Evolutionary conservation across 2,797 vertebrate species (phyloP).

Genomic region (Epinephelus awoara): DNA sequence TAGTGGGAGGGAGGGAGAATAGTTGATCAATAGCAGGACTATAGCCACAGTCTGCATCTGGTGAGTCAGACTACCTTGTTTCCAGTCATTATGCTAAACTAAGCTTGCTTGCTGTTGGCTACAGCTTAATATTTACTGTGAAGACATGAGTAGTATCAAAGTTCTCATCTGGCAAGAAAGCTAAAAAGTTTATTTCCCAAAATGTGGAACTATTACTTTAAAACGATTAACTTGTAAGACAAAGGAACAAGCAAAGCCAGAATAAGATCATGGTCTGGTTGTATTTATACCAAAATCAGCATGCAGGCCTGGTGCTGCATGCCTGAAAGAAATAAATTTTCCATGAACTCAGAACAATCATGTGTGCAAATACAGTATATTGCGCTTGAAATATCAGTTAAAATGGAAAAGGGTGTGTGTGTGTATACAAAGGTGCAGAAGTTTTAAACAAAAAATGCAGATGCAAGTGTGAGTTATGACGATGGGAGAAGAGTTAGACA

Average conservation of each 20-base stretch:
- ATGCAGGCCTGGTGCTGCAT: neutral
- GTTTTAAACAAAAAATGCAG: neutral
- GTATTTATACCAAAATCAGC: neutral
- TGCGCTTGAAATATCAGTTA: slow-evolving; percentile 6
- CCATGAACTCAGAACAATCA: neutral
- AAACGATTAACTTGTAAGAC: neutral
- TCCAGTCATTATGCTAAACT: neutral
- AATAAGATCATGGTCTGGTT: neutral
- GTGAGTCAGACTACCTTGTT: neutral
- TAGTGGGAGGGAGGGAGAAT: too few species aligned
- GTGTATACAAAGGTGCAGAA: neutral
- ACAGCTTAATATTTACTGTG: neutral
- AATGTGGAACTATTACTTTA: neutral
- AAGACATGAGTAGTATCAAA: neutral
- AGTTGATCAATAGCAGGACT: too few species aligned
- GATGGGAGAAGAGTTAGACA: neutral
- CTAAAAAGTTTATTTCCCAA: too few species aligned
- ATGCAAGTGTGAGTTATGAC: neutral
- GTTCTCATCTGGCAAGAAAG: neutral
- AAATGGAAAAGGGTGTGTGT: neutral
- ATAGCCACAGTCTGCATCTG: too few species aligned
- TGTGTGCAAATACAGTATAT: neutral
- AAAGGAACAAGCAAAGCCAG: neutral
- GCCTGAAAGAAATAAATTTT: neutral
- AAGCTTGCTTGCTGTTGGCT: neutral